These are phyloP conservation scores for Paracanthobrama guichenoti DNA, from an alignment of 2,113 vertebrate genomes.

Conservation along the genomic window DNA sequence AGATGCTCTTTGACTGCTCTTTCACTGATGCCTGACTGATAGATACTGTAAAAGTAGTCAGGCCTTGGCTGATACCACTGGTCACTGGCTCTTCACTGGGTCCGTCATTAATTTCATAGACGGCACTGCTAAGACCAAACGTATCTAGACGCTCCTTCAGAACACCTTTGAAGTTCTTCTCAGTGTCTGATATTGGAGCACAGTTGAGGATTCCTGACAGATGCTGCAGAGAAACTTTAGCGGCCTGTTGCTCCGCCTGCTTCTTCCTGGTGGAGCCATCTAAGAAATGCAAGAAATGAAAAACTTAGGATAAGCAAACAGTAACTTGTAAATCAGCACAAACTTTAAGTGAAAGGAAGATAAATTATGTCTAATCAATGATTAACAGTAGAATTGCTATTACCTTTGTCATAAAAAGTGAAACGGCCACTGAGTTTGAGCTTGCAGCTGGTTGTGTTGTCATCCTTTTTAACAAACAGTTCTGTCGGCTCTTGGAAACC, in stretches of 20 bases:
- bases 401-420: constrained; percentile 58
- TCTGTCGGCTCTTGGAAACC: constrained; percentile 40
- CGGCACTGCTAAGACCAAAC: background rate
- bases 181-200: background rate
- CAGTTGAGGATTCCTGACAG: constrained; percentile 49
- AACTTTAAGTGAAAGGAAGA: background rate
- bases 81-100: background rate
- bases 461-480: background rate
- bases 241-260: constrained; percentile 58
- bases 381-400: background rate
- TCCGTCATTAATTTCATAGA: constrained; percentile 17
- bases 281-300: constrained; percentile 29
- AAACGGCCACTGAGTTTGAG: constrained; percentile 53
- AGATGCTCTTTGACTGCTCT: background rate
- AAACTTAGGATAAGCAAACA: background rate
- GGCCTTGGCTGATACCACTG: background rate
- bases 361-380: background rate
- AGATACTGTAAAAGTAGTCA: constrained; percentile 12
- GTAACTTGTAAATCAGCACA: background rate
- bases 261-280: constrained; percentile 51
- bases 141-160: constrained; percentile 57
- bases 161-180: constrained; percentile 52
- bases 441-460: constrained; percentile 44
- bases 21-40: background rate
- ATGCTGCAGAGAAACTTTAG: constrained; percentile 53